These are phyloP conservation scores for Graptemys geographica DNA, from an alignment of 2,797 vertebrate genomes.

Conservation along the genomic window DNA sequence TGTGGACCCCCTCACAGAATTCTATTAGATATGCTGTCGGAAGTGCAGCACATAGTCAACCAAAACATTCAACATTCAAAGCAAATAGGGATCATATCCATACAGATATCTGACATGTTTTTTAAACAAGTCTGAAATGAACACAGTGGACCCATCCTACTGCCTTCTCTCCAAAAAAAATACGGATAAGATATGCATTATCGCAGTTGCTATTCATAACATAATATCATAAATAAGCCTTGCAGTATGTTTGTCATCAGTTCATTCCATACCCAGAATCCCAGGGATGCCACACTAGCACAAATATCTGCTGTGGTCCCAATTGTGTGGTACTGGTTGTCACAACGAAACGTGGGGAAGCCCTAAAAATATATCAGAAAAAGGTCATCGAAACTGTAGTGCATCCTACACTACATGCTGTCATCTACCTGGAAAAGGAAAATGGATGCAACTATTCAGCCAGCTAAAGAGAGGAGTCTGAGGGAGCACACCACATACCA, in stretches of 20 bases:
- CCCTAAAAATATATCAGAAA: background rate
- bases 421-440: background rate
- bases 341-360: background rate
- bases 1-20: no score
- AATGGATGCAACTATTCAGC: background rate
- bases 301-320: background rate
- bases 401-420: background rate
- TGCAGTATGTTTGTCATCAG: background rate
- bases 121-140: background rate
- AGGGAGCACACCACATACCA: background rate
- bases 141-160: background rate
- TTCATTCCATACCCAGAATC: background rate
- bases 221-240: background rate
- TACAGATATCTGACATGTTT: background rate
- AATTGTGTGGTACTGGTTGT: background rate
- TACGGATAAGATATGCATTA: background rate
- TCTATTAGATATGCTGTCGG: background rate
- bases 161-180: background rate
- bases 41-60: background rate
- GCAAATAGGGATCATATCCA: background rate
- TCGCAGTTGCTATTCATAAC: background rate
- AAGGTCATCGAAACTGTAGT: background rate
- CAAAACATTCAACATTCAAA: background rate
- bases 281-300: rapidly evolving
- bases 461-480: background rate